phyloP scores from a whole-genome alignment of 2,797 vertebrate species.

The Lophius americanus region DNA sequence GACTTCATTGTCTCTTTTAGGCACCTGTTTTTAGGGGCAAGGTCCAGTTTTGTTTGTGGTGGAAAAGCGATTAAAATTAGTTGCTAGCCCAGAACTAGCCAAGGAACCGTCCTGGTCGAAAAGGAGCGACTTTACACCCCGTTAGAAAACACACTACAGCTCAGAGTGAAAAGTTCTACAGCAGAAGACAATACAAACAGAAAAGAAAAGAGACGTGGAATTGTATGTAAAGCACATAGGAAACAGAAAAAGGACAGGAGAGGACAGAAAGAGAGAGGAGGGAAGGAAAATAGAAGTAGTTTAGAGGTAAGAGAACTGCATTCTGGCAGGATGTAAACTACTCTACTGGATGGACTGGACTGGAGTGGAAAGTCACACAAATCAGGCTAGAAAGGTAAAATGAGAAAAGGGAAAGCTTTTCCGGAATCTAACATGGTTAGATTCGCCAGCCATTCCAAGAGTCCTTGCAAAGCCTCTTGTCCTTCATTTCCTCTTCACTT shows the following conservation, averaged over 20 bases:
- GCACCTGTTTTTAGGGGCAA: too few relatives aligned
- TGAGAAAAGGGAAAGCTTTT: constrained; percentile 50
- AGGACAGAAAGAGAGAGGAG: constrained; percentile 15
- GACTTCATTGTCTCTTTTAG: too few relatives aligned
- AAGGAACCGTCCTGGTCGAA: too few relatives aligned
- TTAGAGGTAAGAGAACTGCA: constrained; percentile 59
- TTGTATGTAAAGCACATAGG: constrained; percentile 67
- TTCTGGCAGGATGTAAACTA: constrained; percentile 80
- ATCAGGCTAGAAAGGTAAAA: constrained; percentile 73
- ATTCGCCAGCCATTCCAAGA: constrained; percentile 30
- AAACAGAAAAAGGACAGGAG: constrained; percentile 18
- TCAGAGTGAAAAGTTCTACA: constrained; percentile 18
- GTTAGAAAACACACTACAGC: constrained; percentile 32
- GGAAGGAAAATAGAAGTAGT: constrained; percentile 17
- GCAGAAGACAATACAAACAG: constrained; percentile 37
- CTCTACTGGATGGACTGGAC: constrained; percentile 75
- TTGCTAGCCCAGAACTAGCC: too few relatives aligned
- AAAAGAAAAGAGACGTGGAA: constrained; percentile 40
- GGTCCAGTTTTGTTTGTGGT: too few relatives aligned
- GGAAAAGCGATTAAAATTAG: too few relatives aligned
- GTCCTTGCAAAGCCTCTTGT: constrained; percentile 74
- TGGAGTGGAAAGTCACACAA: constrained; percentile 73
- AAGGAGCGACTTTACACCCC: constrained; percentile 28
- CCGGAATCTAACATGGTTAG: constrained; percentile 44
- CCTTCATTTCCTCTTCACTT: constrained; percentile 32